Base-by-base conservation (phyloP, 1,140 invertebrate species). In the Monomorium pharaonis region DNA sequence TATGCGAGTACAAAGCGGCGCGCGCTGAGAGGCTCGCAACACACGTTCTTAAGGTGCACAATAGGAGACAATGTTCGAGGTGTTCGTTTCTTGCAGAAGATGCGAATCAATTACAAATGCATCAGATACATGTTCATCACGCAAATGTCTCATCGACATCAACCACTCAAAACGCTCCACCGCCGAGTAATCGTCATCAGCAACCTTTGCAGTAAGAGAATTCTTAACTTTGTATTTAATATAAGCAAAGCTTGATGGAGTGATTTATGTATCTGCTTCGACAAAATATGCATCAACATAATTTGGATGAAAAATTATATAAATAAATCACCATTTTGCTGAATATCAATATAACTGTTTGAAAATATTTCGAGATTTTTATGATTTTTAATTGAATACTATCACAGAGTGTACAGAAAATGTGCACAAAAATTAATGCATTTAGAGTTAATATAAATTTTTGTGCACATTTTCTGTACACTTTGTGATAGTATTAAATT, bases 1-100 rank as follows among this genome's bases (percentile, higher is more conserved):
- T 98, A 16, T 99, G 98, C 94, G 98, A 98, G 91, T 99, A 98
- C 94, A 98, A 98, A 95, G 98, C 98, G 60, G 98, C 98, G 16
- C 96, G 98, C 58, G 97, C 98, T 27, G 98, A 98, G 93, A 96
- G 98, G 70, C 95, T 98, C 10, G 97, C 98, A 42, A 98, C 98
- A 3, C 98, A 99, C 94, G 97, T 98, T 21, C 96, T 98, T 49
- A 98, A 98, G 94, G 98, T 98, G 70, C 98, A 99, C 94, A 98
- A 98, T 92, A 98, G 98, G 93, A 96, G 97, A 87, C 97, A 98
- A 9, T 99, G 98, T 95, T 97, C 97, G 87, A 98, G 98, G 93
- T 99, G 98, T 93, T 97, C 96, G 86, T 98, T 97, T 94, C 95
- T 98, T 47, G 98, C 97, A 16, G 98, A 98, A 91, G 98, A 98